Percentiles rank a stretch among this genome's conserved stretches.
phyloP scores from a whole-genome alignment of 2,888 invertebrate genomes.

The Calliscelio sp. region DNA sequence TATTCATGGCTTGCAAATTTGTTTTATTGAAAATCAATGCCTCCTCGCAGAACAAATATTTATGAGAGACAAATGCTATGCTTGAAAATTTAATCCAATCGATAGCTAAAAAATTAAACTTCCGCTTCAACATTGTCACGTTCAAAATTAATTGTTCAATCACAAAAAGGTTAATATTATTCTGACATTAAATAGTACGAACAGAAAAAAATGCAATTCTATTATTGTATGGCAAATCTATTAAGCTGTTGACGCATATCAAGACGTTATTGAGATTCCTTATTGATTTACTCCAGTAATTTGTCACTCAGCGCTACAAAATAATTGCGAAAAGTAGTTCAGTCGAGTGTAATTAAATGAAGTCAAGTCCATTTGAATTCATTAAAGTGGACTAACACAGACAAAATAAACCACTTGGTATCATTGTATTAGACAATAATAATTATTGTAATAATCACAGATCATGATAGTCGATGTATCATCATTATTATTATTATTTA shows the following conservation, averaged over 20 bases:
- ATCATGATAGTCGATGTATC: too few relatives aligned
- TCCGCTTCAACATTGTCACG: too few relatives aligned
- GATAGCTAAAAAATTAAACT: too few relatives aligned
- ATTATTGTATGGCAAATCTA: too few relatives aligned
- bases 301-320: neutral
- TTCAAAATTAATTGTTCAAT: too few relatives aligned
- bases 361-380: conserved; percentile 30
- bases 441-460: neutral
- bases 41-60: conserved; percentile 20
- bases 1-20: conserved; percentile 47
- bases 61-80: conserved; percentile 24
- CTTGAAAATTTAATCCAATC: neutral
- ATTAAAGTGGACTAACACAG: neutral
- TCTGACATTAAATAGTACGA: too few relatives aligned
- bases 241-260: neutral
- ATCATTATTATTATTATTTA: too few relatives aligned
- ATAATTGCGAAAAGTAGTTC: conserved; percentile 32
- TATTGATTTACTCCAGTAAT: conserved; percentile 10
- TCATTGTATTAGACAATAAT: conserved; percentile 3
- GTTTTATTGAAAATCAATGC: conserved; percentile 58
- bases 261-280: conserved; percentile 14
- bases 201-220: too few relatives aligned
- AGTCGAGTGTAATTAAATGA: conserved; percentile 11
- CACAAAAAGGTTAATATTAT: too few relatives aligned
- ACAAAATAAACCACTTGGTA: neutral